Conservation (phyloP, 1,140 invertebrate species). For the Argopecten irradians region DNA sequence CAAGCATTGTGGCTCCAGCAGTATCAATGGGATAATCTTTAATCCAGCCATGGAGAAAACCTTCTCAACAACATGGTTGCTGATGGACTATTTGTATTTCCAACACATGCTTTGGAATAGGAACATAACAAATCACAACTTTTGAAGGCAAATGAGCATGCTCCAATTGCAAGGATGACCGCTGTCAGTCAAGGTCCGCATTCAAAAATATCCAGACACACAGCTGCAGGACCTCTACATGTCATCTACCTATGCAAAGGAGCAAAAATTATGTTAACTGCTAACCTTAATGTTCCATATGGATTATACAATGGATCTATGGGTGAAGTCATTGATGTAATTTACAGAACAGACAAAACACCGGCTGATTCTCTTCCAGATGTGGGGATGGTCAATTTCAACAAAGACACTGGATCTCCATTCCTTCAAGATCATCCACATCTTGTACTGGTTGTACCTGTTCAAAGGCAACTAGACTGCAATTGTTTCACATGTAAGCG, state of each 20-base stretch:
- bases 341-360: constrained; percentile 36
- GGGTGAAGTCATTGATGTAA: constrained; percentile 42
- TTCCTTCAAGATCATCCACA: constrained; percentile 33
- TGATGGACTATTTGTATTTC: constrained; percentile 40
- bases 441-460: constrained; percentile 37
- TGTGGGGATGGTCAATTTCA: constrained; percentile 43
- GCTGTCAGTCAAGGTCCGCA: constrained; percentile 38
- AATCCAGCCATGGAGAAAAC: constrained; percentile 24
- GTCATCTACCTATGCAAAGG: constrained; percentile 36
- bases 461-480: constrained; percentile 39
- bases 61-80: constrained; percentile 26
- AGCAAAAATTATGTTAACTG: constrained; percentile 49
- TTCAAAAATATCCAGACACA: not conserved
- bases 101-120: constrained; percentile 30
- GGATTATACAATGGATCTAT: constrained; percentile 49
- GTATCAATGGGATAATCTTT: constrained; percentile 44
- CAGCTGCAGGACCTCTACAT: constrained; percentile 8
- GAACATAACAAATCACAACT: constrained; percentile 41
- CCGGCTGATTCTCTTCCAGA: constrained; percentile 31
- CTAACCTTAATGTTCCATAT: constrained; percentile 44
- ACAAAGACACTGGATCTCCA: constrained; percentile 39
- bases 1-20: constrained; percentile 47
- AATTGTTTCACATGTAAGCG: not conserved
- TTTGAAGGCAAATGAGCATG: constrained; percentile 24
- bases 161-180: constrained; percentile 40